Evolutionary conservation across 2,888 invertebrate genomes (phyloP), one percentile per base, ranked within the genome.

Genomic region (Parthenolecanium corni): DNA sequence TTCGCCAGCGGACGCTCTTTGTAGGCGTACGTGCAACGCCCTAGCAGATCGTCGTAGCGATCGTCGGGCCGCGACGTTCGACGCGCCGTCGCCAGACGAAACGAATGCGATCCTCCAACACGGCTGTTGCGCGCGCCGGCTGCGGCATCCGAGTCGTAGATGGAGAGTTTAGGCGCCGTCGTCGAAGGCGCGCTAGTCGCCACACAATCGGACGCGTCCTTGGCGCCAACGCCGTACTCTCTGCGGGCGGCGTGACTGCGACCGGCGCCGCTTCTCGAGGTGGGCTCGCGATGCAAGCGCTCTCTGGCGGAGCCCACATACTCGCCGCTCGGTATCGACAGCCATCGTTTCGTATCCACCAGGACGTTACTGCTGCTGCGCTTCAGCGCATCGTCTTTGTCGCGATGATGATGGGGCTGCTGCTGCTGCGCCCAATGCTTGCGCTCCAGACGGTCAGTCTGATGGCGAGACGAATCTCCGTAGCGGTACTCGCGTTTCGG

Each of bases 41-140:
- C 40, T 16, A 58, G n/a, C 21, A 36, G 31, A 31, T 64, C 57
- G 42, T 62, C 51, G 74, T 87, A 88, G 73, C 87, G 88, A 71
- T 88, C 85, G 75, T 87, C 87, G 68, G 87, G 75, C 16, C 86
- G 81, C 66, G 80, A 82, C n/a, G n/a, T n/a, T 58, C 86, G 31
- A 6, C 31, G 79, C 24, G 85, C 82, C 65, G 76, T 76, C 51
- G 80, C 81, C 52, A 76, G 51, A 16, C 42, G 31, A 40, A 9
- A 3, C 12, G 58, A 23, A 18, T 40, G 21, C n/a, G 9, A 14
- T 5, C 1, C 24, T 11, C 25, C 38, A 24, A 38, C 40, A 14
- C 20, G 21, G 11, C 53, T 38, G 42, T 9, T 23, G 5, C 54
- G 40, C 1, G 18, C 14, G 44, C 44, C 14, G 4, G n/a, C 44